Conservation (phyloP, 2,797 vertebrate species). For the Pristis pectinata region DNA sequence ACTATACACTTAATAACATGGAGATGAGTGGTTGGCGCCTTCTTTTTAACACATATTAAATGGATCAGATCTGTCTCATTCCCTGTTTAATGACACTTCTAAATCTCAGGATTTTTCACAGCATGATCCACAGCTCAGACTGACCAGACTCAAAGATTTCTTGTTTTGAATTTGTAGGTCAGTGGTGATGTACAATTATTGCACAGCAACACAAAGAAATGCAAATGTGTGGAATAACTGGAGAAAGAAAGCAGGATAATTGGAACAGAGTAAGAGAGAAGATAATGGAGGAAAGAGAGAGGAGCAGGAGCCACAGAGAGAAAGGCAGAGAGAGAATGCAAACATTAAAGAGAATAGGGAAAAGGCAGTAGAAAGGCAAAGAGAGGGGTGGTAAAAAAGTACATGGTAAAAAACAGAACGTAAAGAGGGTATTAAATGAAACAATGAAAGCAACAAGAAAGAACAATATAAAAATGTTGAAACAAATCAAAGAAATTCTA, state of each 20-base stretch:
- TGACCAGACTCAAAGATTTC: not conserved
- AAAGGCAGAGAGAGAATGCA: not conserved
- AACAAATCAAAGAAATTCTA: not conserved
- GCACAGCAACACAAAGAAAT: not conserved
- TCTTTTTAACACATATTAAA: slow-evolving; percentile 20
- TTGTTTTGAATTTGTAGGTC: not conserved
- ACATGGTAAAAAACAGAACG: not conserved
- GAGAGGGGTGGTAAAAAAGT: not conserved
- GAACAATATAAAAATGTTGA: not conserved
- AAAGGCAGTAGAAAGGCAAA: not conserved
- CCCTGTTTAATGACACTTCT: not conserved
- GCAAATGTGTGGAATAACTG: not conserved
- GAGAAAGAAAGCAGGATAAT: not conserved
- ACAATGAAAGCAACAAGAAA: not conserved
- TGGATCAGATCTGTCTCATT: slow-evolving; percentile 29
- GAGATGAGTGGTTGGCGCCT: slow-evolving; percentile 4
- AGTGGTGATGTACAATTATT: not conserved
- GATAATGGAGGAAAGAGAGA: not conserved
- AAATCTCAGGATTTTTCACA: slow-evolving; percentile 9
- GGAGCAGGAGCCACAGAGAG: not conserved
- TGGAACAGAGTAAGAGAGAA: slow-evolving; percentile 5
- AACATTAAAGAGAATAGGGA: not conserved
- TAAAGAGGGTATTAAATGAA: not conserved
- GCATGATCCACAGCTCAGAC: not conserved
- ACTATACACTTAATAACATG: slow-evolving; percentile 23